phyloP scores from a whole-genome alignment of 2,888 invertebrate species.

The Trichopoda pennipes region DNA sequence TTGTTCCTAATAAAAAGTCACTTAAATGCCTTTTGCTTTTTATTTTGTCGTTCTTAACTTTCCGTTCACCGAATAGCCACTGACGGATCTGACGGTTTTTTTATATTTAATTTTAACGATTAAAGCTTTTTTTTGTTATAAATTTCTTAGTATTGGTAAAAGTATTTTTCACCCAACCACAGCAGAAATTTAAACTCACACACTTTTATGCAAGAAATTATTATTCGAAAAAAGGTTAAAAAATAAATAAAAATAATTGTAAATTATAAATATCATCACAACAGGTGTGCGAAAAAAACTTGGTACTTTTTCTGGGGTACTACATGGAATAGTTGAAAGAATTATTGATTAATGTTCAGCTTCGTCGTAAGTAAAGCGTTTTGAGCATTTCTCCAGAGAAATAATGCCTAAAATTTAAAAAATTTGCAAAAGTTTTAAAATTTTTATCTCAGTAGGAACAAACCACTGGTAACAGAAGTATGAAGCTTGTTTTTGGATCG shows the following conservation, averaged over 20 bases:
- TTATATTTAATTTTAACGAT: conserved; percentile 47
- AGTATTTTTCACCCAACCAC: conserved; percentile 7
- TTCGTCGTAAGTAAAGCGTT: no score
- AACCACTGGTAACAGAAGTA: no score
- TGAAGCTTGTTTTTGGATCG: no score
- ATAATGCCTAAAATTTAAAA: no score
- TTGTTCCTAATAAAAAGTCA: conserved; percentile 14
- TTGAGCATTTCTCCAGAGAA: no score
- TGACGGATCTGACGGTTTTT: conserved; percentile 71
- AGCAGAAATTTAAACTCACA: conserved; percentile 36
- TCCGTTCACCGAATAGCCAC: conserved; percentile 76
- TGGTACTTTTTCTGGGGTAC: neutral
- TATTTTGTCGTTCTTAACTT: conserved; percentile 73
- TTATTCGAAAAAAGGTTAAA: no score
- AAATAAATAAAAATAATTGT: neutral
- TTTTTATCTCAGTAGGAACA: no score
- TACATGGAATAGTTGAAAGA: no score
- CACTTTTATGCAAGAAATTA: neutral
- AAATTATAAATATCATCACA: neutral
- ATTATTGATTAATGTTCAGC: no score
- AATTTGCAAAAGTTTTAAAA: no score
- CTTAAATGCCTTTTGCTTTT: conserved; percentile 39
- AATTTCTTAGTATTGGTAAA: conserved; percentile 29
- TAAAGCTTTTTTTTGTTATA: conserved; percentile 59
- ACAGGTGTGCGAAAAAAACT: neutral